Evolutionary conservation across 1,140 invertebrate genomes (phyloP).

Genomic region (Adelges cooleyi): DNA sequence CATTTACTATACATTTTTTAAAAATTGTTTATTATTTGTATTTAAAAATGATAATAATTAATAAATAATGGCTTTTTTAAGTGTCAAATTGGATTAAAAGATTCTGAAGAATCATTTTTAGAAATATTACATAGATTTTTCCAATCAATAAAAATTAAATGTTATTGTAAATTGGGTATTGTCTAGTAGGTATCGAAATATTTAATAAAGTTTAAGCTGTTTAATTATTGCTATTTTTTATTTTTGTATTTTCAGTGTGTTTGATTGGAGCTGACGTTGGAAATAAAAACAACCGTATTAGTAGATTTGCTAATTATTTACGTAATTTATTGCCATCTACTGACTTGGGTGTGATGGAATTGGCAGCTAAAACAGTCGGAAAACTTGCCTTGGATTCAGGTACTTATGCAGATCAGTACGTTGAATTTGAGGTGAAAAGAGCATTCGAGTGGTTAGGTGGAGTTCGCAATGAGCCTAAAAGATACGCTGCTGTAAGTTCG

Average conservation of each 20-base stretch:
- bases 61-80: no score
- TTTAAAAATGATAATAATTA: no score
- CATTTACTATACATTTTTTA: no score
- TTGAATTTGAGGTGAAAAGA: conserved; percentile 90
- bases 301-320: conserved; percentile 85
- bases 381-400: conserved; percentile 81
- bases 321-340: conserved; percentile 78
- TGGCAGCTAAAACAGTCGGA: conserved; percentile 89
- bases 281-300: conserved; percentile 77
- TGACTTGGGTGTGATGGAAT: conserved; percentile 86
- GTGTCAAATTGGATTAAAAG: no score
- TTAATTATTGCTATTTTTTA: no score
- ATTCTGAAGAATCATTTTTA: no score
- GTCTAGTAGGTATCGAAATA: no score
- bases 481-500: conserved; percentile 72
- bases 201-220: no score
- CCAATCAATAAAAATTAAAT: no score
- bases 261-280: conserved; percentile 85
- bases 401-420: conserved; percentile 86
- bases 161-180: no score
- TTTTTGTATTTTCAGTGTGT: conserved; percentile 53
- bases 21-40: no score
- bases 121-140: no score
- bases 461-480: conserved; percentile 76
- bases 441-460: conserved; percentile 87